phyloP scores from a whole-genome alignment of 92 coral and sea anemone species.

The Actinernus sp. region DNA sequence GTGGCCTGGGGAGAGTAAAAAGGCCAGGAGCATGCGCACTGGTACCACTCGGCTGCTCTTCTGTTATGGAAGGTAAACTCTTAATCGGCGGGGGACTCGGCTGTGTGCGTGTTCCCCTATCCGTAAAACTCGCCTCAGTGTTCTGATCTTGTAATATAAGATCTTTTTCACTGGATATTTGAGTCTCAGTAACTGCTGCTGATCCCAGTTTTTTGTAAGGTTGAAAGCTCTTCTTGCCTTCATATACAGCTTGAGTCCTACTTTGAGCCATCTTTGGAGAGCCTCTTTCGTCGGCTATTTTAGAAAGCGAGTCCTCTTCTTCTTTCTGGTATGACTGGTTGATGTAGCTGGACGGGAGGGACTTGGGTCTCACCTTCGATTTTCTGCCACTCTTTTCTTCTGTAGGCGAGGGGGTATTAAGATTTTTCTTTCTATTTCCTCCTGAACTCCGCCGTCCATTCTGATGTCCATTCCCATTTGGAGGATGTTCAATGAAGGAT shows the following conservation, averaged over 20 bases:
- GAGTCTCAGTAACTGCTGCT: no score
- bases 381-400: constrained; percentile 6
- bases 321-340: constrained; percentile 76
- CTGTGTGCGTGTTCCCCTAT: constrained; percentile 31
- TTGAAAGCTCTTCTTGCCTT: not conserved
- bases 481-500: not conserved
- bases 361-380: constrained; percentile 10
- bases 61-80: constrained; percentile 28
- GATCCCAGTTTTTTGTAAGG: no score
- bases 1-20: constrained; percentile 6
- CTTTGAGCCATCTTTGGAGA: not conserved
- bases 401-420: constrained; percentile 2
- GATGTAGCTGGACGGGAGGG: constrained; percentile 60
- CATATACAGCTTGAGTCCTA: not conserved
- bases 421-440: not conserved
- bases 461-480: not conserved
- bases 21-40: not conserved
- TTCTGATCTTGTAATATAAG: no score
- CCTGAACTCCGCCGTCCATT: constrained; percentile 1
- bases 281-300: not conserved
- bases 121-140: no score
- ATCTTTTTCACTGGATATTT: no score
- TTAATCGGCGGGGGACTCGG: constrained; percentile 14
- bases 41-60: constrained; percentile 2
- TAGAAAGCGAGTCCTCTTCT: constrained; percentile 47